Percentiles rank a stretch among this genome's conserved stretches.
These are phyloP conservation scores for Ciconia nigra DNA, from an alignment of 2,797 vertebrate species.

Conservation along the genomic window DNA sequence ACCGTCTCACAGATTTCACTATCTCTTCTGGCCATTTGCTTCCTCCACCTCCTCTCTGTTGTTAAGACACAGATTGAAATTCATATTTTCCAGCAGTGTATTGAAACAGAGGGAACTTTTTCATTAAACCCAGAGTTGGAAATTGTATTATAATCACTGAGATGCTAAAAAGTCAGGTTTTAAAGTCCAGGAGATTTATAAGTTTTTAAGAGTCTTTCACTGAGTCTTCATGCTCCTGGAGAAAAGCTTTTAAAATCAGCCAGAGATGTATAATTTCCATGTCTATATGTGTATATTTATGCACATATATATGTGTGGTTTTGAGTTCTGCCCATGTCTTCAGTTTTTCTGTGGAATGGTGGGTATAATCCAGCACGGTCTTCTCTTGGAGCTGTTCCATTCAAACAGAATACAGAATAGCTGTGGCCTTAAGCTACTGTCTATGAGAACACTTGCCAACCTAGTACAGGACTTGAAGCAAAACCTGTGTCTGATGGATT, in stretches of 20 bases:
- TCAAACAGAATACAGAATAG: slow-evolving; percentile 29
- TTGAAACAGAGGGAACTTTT: background rate
- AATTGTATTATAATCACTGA: background rate
- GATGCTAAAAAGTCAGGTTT: background rate
- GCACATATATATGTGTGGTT: background rate
- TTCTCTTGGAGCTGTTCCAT: background rate
- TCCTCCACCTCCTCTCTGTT: background rate
- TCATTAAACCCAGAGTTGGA: background rate
- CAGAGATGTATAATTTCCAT: background rate
- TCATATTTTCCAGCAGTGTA: background rate
- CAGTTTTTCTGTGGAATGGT: background rate
- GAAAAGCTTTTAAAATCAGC: background rate
- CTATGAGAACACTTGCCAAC: background rate
- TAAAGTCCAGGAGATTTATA: background rate
- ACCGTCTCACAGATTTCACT: background rate
- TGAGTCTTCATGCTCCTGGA: background rate
- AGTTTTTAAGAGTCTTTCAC: background rate
- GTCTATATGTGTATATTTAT: background rate
- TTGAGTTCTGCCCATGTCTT: background rate
- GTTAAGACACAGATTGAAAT: background rate
- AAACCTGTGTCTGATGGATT: slow-evolving; percentile 5
- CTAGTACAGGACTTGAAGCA: background rate
- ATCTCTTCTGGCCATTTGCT: background rate
- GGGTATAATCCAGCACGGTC: background rate
- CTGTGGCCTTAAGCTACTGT: background rate